Conservation (phyloP, 2,797 vertebrate species). For the Antrozous pallidus region DNA sequence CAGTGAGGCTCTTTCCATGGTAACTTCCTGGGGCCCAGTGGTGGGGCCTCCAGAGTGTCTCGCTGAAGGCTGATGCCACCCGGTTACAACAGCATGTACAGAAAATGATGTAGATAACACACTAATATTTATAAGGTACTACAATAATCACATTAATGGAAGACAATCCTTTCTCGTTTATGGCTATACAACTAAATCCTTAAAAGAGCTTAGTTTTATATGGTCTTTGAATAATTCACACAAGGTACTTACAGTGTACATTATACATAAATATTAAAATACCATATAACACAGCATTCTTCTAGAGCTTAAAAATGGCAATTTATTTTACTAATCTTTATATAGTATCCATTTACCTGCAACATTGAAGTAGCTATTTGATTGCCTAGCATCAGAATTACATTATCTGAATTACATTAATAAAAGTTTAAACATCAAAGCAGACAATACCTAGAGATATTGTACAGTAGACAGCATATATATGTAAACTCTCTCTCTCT, state of each 20-base stretch:
- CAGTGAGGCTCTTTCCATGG: not conserved
- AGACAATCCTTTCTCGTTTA: not conserved
- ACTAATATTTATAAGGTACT: not conserved
- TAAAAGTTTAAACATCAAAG: constrained; percentile 29
- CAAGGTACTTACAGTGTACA: not conserved
- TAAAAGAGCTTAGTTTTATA: not conserved
- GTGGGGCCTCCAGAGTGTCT: no score
- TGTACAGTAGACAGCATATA: not conserved
- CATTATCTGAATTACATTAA: constrained; percentile 3
- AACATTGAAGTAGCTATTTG: not conserved
- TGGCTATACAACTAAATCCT: not conserved
- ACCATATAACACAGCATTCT: not conserved
- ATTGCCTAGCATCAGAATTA: not conserved
- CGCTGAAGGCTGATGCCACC: not conserved
- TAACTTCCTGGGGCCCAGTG: no score
- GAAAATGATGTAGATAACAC: not conserved
- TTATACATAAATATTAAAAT: not conserved
- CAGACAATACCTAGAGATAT: not conserved
- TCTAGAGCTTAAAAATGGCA: not conserved
- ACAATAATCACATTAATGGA: not conserved
- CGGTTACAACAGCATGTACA: not conserved
- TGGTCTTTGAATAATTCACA: not conserved
- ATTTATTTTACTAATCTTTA: not conserved
- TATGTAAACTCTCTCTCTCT: not conserved
- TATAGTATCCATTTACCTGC: not conserved